phyloP scores from a whole-genome alignment of 1,140 invertebrate genomes.

The Phortica variegata region DNA sequence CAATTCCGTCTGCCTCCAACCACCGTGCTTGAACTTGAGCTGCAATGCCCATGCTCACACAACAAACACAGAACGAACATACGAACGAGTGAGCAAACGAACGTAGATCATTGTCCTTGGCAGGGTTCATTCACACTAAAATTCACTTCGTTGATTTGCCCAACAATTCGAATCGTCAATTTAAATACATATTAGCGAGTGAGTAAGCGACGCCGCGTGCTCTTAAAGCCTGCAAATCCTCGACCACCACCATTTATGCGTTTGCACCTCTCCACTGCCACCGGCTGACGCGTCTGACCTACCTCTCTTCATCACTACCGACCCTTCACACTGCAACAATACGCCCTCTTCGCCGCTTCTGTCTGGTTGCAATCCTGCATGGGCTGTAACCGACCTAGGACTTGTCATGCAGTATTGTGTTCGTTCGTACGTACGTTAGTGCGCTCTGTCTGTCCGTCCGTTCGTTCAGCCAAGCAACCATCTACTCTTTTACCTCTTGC shows the following conservation, averaged over 20 bases:
- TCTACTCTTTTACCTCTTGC: no score
- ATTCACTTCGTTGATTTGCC: constrained; percentile 21
- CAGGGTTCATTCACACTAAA: constrained; percentile 44
- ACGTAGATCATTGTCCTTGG: constrained; percentile 54
- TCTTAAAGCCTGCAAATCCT: neutral
- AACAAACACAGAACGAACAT: neutral
- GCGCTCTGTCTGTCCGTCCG: neutral
- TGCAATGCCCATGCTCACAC: no score
- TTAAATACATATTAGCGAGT: constrained; percentile 30
- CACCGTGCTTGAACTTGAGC: no score
- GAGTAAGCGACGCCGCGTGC: constrained; percentile 3
- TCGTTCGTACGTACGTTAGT: constrained; percentile 19
- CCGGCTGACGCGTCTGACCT: no score
- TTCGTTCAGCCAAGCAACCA: neutral
- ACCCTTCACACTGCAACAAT: neutral
- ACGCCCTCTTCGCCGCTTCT: constrained; percentile 13
- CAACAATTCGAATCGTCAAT: constrained; percentile 33
- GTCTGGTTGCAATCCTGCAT: constrained; percentile 3
- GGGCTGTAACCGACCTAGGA: constrained; percentile 54
- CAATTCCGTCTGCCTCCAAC: no score
- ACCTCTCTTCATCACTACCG: no score
- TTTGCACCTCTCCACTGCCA: no score
- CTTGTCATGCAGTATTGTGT: constrained; percentile 53
- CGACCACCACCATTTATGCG: neutral
- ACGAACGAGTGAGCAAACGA: neutral